A percentile compares a stretch with the other conserved stretches of the same genome.
Evolutionary conservation across 2,888 invertebrate genomes (phyloP).

Genomic region (Trissoscelio sp.): DNA sequence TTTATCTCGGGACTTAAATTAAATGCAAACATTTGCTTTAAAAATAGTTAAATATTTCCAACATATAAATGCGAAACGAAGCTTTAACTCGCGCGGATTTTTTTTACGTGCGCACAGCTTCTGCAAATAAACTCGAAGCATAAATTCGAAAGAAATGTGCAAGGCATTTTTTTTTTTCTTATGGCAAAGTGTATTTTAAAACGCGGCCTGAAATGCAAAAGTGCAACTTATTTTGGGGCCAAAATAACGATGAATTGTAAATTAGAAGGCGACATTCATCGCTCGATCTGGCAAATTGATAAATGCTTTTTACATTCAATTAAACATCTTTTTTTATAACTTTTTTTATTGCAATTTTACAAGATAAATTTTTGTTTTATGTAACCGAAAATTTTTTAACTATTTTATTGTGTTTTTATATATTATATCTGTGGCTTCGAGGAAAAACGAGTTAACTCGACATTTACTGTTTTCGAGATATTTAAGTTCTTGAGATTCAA

Average conservation of each 20-base stretch:
- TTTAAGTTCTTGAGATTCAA: too few relatives aligned
- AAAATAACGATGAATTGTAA: not conserved
- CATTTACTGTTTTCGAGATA: too few relatives aligned
- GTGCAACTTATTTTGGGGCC: not conserved
- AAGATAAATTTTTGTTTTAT: too few relatives aligned
- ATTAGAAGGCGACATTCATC: constrained; percentile 16
- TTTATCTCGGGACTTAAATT: constrained; percentile 37
- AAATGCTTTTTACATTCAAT: not conserved
- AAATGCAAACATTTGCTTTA: constrained; percentile 51
- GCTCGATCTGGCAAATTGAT: not conserved
- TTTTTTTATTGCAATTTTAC: too few relatives aligned
- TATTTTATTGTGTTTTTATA: too few relatives aligned
- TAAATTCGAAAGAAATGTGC: constrained; percentile 8
- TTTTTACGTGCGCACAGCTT: constrained; percentile 12
- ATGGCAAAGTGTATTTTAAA: not conserved
- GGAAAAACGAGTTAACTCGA: too few relatives aligned
- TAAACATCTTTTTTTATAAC: too few relatives aligned
- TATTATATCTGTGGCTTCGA: too few relatives aligned
- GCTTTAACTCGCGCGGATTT: constrained; percentile 6
- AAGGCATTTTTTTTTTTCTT: not conserved
- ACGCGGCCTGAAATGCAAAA: constrained; percentile 3
- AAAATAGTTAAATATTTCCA: constrained; percentile 46
- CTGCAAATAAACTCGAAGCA: constrained; percentile 6
- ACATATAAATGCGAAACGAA: constrained; percentile 21
- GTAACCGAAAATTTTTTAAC: too few relatives aligned